Base-by-base conservation (phyloP, 1,140 invertebrate species). In the Heliconius congener region DNA sequence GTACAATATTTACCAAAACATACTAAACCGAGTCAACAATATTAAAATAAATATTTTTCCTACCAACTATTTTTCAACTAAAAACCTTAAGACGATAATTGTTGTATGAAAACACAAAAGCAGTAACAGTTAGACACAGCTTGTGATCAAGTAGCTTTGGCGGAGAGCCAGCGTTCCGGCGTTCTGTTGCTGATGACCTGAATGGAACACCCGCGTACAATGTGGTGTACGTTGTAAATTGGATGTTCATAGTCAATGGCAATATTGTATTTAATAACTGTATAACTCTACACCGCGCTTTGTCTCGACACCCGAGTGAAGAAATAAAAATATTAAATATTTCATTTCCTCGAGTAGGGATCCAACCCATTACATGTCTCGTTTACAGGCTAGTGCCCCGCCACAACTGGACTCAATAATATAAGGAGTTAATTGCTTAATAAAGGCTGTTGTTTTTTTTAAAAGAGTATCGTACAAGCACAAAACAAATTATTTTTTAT, bases 141-240 rank as follows among this genome's bases (percentile, higher is more conserved):
- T 76, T 76, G 78, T 46, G 78, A 80, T 80, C 70, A 76, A 76
- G 66, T 70, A 74, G 72, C 39, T 23, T 80, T 80, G 78, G 78
- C 78, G 37, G 42, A 73, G 37, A 13, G 77, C 77, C 75, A 55
- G 30, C 71, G 66, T 52, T 39, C 70, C 76, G 50, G 76, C 70
- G 66, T 66, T 76, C 71, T 77, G 76, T 76, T 50, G 74, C 74
- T 71, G 74, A 76, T 50, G 74, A 39, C 60, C 39, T 76, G 60
- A 66, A 72, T 72, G 74, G 74, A 70, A 71, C 74, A 46, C 57
- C 57, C 60, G 50, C 74, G 74, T 66, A 66, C 60, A 66, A 30
- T 66, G 60, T 66, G 8, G 23, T 66, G 23, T 66, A 30, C 23
- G 60, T 27, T 30, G 23, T 66, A 66, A 11, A 66, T 1, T 23